phyloP scores from a whole-genome alignment of 1,140 invertebrate species.

The Dendrolimus punctatus region DNA sequence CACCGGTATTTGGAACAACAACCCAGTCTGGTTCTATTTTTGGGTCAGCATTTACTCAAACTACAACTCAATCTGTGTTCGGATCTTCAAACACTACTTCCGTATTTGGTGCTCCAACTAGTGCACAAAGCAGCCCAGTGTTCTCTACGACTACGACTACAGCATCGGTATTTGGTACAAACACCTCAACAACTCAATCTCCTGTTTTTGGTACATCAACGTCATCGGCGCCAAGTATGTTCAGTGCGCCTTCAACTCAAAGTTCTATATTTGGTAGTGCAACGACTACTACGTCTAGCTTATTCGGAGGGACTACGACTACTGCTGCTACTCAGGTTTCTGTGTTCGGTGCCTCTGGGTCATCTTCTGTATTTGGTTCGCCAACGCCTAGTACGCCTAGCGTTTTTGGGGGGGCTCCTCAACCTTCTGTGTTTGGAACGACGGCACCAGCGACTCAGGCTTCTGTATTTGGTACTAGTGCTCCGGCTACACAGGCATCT shows the following conservation, averaged over 20 bases:
- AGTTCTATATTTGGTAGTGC: slow-evolving; percentile 22
- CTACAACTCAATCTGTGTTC: slow-evolving; percentile 10
- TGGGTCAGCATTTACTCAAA: slow-evolving; percentile 1
- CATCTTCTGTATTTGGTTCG: slow-evolving; percentile 3
- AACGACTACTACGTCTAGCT: slow-evolving; percentile 4
- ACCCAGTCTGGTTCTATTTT: neutral
- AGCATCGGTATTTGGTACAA: no score
- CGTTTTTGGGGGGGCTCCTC: neutral
- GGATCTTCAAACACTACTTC: slow-evolving; percentile 11
- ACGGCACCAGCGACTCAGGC: slow-evolving; percentile 16
- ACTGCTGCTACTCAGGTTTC: slow-evolving; percentile 22
- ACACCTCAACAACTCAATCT: no score
- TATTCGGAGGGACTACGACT: slow-evolving; percentile 13
- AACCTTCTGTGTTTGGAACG: slow-evolving; percentile 29
- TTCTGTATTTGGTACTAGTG: slow-evolving; percentile 19
- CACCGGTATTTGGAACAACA: slow-evolving; percentile 20
- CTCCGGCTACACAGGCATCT: slow-evolving; percentile 21
- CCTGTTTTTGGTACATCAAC: no score
- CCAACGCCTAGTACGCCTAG: neutral
- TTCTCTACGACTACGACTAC: no score
- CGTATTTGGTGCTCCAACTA: neutral
- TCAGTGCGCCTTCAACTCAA: no score
- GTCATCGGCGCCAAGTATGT: no score
- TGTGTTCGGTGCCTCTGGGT: slow-evolving; percentile 9
- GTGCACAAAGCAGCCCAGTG: neutral